Evolutionary conservation across 2,888 invertebrate species (phyloP).

Genomic region (Athrips mouffetella): DNA sequence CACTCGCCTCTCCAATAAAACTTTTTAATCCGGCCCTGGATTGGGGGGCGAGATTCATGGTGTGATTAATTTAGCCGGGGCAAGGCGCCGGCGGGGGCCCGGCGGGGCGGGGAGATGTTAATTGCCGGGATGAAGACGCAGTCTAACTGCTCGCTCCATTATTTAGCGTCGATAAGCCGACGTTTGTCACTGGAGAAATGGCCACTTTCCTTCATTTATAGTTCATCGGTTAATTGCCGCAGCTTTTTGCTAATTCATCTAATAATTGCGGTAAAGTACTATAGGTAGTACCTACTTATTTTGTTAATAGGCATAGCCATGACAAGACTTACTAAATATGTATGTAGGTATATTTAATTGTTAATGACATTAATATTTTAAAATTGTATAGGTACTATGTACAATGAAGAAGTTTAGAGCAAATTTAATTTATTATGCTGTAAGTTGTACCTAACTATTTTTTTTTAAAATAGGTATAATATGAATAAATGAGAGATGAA

Average conservation of each 20-base stretch:
- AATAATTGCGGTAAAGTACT: constrained; percentile 15
- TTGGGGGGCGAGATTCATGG: constrained; percentile 75
- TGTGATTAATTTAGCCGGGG: constrained; percentile 74
- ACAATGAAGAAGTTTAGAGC: too few species aligned
- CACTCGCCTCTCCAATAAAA: constrained; percentile 72
- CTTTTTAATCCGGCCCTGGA: constrained; percentile 73
- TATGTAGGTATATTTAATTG: too few species aligned
- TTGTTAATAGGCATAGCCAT: too few species aligned
- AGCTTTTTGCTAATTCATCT: constrained; percentile 20
- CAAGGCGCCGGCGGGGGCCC: constrained; percentile 31
- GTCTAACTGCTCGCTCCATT: constrained; percentile 73
- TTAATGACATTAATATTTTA: too few species aligned
- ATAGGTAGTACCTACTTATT: constrained; percentile 20
- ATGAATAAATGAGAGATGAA: too few species aligned
- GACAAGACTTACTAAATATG: too few species aligned
- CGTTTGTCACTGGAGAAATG: constrained; percentile 71
- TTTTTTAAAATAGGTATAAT: too few species aligned
- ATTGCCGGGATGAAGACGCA: constrained; percentile 76
- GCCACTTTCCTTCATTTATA: constrained; percentile 70
- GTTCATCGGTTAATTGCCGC: constrained; percentile 60
- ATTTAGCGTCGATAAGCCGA: constrained; percentile 71
- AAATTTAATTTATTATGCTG: too few species aligned
- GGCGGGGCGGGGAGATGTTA: constrained; percentile 40
- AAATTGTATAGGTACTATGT: too few species aligned
- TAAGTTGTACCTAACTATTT: too few species aligned